Conservation (phyloP, 2,113 vertebrate genomes). For the Marcusenius ussheri region DNA sequence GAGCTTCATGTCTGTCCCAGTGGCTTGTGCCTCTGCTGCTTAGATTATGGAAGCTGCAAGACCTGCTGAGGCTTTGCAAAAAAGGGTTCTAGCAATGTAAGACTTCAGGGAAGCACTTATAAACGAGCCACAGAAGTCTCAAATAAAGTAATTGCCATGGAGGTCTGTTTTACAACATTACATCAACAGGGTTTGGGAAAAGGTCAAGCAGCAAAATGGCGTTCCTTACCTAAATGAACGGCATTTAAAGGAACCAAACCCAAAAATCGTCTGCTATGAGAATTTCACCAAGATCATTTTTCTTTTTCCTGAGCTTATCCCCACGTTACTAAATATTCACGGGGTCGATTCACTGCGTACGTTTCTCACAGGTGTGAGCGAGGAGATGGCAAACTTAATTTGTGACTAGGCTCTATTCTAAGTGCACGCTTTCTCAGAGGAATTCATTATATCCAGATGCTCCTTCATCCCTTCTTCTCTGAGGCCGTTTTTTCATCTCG, state of each 20-base stretch:
- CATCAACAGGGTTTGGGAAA: not conserved
- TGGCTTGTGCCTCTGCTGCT: not conserved
- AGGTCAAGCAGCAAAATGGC: not conserved
- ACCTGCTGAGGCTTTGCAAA: not conserved
- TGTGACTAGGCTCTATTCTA: constrained; percentile 17
- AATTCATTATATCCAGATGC: constrained; percentile 30
- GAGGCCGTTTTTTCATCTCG: not conserved
- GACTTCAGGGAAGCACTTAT: not conserved
- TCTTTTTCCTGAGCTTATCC: not conserved
- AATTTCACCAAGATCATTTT: not conserved
- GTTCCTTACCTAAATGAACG: not conserved
- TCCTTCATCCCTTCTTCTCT: not conserved
- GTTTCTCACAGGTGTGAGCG: constrained; percentile 5
- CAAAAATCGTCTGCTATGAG: not conserved
- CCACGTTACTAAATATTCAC: not conserved
- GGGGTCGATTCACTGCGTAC: not conserved
- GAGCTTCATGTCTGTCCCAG: not conserved
- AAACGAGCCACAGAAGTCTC: not conserved
- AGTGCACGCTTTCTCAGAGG: constrained; percentile 12
- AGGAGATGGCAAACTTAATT: constrained; percentile 18
- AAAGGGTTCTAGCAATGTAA: not conserved
- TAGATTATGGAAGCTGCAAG: not conserved
- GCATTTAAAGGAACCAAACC: not conserved
- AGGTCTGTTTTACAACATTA: not conserved
- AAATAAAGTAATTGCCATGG: not conserved